Base-by-base conservation (phyloP, 1,140 invertebrate species). In the Drosophila eugracilis region DNA sequence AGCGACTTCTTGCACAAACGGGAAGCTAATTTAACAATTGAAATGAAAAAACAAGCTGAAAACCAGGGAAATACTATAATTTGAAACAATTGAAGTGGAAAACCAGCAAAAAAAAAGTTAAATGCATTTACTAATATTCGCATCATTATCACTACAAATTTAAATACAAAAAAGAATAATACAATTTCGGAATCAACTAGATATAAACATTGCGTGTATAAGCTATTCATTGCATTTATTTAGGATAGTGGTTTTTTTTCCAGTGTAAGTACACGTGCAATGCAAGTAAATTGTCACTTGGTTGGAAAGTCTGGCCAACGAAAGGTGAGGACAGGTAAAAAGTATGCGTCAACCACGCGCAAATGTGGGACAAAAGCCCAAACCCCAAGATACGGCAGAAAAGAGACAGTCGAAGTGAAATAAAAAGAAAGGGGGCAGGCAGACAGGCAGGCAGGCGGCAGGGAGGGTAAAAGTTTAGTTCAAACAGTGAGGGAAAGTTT, bases 241-340 rank as follows among this genome's bases (percentile, higher is more conserved):
- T n/a, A n/a, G n/a, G n/a, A n/a, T n/a, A 14, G 4, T 6, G 1
- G 5, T 15, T 36, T 3, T 6, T 17, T 1, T 22, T 34, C 10
- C 7, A n/a, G 42, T 21, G 55, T 19, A 59, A 47, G 48, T 53
- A 50, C 54, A 74, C 55, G 70, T 59, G 72, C 66, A 66, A 1
- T 54, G 77, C 72, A 73, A 74, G 67, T 66, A 70, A 86, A 88
- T 86, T 74, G 73, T 77, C 80, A 58, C 62, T 74, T 54, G 54
- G 58, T 62, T 86, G 67, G 77, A 86, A 85, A 85, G 81, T 85
- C 70, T 62, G 36, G 57, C 50, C 44, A 47, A 54, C 26, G 50
- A 58, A 58, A 37, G 24, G 37, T 41, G 75, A 17, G 30, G 14
- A 28, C 39, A 62, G 37, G 45, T 67, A 65, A 53, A 67, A 67